These are phyloP conservation scores for Nymphalis io DNA, from an alignment of 1,140 invertebrate genomes.

Conservation along the genomic window DNA sequence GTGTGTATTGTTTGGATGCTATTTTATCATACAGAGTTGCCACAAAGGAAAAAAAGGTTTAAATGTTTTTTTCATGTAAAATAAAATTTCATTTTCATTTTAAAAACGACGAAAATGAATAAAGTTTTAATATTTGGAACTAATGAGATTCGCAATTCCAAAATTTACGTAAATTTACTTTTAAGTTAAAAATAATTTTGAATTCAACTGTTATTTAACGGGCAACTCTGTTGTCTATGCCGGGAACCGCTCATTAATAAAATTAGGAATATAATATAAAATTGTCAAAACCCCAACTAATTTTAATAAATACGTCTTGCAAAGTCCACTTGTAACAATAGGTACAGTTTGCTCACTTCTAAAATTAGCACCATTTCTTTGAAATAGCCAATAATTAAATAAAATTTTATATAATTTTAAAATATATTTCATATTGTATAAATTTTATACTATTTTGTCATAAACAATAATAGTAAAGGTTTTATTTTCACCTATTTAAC, in stretches of 20 bases:
- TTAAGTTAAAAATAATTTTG: not conserved
- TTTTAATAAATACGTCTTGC: slow-evolving; percentile 47
- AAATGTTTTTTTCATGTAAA: too few relatives aligned
- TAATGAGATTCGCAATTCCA: not conserved
- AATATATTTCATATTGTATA: not conserved
- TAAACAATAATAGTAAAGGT: not conserved
- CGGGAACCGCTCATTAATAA: slow-evolving; percentile 17
- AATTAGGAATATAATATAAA: slow-evolving; percentile 68
- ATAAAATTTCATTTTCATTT: too few relatives aligned
- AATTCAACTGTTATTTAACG: too few relatives aligned
- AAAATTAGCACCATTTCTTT: slow-evolving; percentile 15
- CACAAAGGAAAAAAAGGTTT: too few relatives aligned
- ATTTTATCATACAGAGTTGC: too few relatives aligned
- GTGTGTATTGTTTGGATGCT: not conserved
- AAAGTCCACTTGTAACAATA: slow-evolving; percentile 46
- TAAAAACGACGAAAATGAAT: not conserved
- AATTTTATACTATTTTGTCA: not conserved
- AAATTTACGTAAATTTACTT: not conserved
- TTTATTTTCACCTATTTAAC: not conserved
- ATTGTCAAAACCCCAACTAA: slow-evolving; percentile 66
- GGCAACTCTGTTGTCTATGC: not conserved
- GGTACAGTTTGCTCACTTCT: slow-evolving; percentile 7
- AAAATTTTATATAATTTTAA: not conserved
- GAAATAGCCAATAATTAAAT: slow-evolving; percentile 1
- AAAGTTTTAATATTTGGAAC: not conserved